These are phyloP conservation scores for Psococerastis gibbosa DNA, from an alignment of 2,888 invertebrate genomes.

Conservation along the genomic window DNA sequence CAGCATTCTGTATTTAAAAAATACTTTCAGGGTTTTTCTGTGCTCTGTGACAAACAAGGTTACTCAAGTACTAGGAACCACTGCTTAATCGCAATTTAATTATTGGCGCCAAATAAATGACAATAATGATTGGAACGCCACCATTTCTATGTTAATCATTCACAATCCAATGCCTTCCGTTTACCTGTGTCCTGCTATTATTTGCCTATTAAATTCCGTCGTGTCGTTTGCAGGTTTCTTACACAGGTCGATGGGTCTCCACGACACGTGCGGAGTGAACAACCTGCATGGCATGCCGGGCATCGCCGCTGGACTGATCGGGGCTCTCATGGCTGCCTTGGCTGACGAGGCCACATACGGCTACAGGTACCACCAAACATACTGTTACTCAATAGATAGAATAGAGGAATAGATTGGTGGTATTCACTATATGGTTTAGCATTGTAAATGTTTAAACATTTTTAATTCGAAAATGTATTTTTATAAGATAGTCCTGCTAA, in stretches of 20 bases:
- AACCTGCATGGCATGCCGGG: conserved; percentile 96
- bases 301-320: conserved; percentile 60
- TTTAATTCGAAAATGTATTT: neutral
- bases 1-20: too few species aligned
- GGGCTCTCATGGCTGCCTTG: conserved; percentile 51
- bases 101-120: too few species aligned
- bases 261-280: conserved; percentile 87
- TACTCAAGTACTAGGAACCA: too few species aligned
- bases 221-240: conserved; percentile 23
- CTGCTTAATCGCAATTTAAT: too few species aligned
- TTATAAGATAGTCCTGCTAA: too few species aligned
- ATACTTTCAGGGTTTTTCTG: too few species aligned
- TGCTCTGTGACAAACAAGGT: too few species aligned
- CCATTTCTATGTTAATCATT: too few species aligned
- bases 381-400: neutral
- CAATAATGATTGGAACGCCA: too few species aligned
- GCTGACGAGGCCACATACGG: conserved; percentile 47
- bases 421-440: neutral
- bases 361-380: conserved; percentile 22
- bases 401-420: neutral
- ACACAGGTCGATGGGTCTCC: conserved; percentile 35
- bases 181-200: too few species aligned
- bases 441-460: neutral
- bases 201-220: too few species aligned
- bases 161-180: too few species aligned